phyloP scores from a whole-genome alignment of 53 echinoderm and acorn worm genomes.

The Pentamera pediparva region DNA sequence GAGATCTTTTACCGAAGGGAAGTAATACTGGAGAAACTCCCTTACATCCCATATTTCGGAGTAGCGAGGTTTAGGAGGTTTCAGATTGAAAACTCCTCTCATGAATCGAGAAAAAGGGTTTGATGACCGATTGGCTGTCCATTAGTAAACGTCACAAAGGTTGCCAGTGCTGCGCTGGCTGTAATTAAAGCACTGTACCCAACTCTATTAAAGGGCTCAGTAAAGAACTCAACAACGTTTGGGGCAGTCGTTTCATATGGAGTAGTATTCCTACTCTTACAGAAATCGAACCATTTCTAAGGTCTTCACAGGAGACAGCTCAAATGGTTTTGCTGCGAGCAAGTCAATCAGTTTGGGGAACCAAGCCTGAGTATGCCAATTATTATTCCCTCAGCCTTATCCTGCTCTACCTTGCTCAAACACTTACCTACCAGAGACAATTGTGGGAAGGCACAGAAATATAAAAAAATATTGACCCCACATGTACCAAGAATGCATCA shows the following conservation, averaged over 20 bases:
- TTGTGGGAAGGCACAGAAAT: conserved; percentile 25
- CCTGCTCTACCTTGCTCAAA: conserved; percentile 1
- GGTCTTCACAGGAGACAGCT: conserved; percentile 10
- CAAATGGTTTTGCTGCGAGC: conserved; percentile 26
- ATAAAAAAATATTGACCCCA: conserved; percentile 25
- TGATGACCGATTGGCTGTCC: conserved; percentile 33
- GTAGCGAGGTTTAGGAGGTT: conserved; percentile 35
- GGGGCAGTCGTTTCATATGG: not conserved
- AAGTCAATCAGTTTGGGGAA: not conserved
- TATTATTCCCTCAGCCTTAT: conserved; percentile 20
- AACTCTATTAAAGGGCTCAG: not conserved
- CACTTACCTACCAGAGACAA: conserved; percentile 4
- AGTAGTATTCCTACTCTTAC: conserved; percentile 1
- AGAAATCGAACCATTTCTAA: conserved; percentile 1
- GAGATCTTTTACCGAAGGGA: not conserved
- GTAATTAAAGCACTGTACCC: not conserved
- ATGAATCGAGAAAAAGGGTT: conserved; percentile 38
- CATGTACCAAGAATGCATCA: conserved; percentile 39
- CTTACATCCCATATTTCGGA: conserved; percentile 36
- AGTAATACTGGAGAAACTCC: conserved; percentile 19
- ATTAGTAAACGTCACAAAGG: not conserved
- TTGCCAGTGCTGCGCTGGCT: not conserved
- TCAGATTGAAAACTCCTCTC: conserved; percentile 40
- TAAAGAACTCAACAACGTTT: conserved; percentile 2
- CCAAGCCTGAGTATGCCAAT: conserved; percentile 14